Base-by-base conservation (phyloP, 2,113 vertebrate genomes). In the Mesoclemmys tuberculata region DNA sequence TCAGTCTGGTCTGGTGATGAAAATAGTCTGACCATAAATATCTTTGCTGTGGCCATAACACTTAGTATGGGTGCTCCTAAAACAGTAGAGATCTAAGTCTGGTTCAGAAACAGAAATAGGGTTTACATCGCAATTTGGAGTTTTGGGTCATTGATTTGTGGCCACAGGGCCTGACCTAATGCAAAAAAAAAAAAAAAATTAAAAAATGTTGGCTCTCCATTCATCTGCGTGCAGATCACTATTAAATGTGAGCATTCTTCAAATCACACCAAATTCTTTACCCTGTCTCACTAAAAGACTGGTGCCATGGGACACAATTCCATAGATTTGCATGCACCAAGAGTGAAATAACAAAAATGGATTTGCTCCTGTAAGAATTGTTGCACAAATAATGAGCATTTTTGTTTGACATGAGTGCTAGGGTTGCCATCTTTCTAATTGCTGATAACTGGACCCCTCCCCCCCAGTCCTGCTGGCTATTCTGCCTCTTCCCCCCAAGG, bases 1-100 rank as follows among this genome's bases (percentile, higher is more conserved):
- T 44, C 71, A 41, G 10, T 3, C 22, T 41, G 38, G 71, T 41
- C 71, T 44, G n/a, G 38, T 24, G 10, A 44, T 44, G 21, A 41
- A 75, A 6, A 10, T 44, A 75, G 71, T 26, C 41, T 44, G 21
- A 75, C 31, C 71, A 44, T 26, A 75, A 22, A 75, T 44, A 41
- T 13, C 16, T 44, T 44, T 75, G 71, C 22, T 41, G 71, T 75
- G 71, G 21, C 24, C 10, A 41, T 11, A 10, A 21, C 71, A 41
- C 24, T 52, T 14, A 52, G 51, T 52, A 52, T 52, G 51, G 51
- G 51, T 44, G 71, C 11, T 75, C 11, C 7, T 41, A 75, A 44
- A 7, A 0, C 7, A 1, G 1, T 2, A 12, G 21, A 27, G 0
- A 5, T 29, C 26, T 18, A 4, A 1, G 35, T 4, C 19, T 80